Base-by-base conservation (phyloP, 2,888 invertebrate genomes). In the Sicus ferrugineus region DNA sequence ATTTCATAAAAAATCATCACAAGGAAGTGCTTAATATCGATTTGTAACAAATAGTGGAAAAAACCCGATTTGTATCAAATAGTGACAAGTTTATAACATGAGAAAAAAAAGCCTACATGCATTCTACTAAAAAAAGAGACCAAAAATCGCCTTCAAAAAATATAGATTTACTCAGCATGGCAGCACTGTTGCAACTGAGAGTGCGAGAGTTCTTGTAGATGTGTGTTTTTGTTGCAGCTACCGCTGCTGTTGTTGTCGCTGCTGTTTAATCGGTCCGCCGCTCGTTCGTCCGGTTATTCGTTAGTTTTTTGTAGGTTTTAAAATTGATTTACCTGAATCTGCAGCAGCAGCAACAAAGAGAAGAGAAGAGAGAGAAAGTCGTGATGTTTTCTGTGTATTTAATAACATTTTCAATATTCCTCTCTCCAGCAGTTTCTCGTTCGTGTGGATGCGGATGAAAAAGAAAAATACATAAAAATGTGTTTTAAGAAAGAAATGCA, bases 251-350 rank as follows among this genome's bases (percentile, higher is more conserved):
- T 68, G 69, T 42, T 61, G 54, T 30, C 52, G 61, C 68, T 59
- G 70, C 34, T 69, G 30, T 31, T 31, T 63, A 26, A 42, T 69
- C 63, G 26, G 23, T 64, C 19, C 14, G 21, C 58, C 65, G 54
- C 21, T 65, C 50, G 64, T 26, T 63, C 46, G 67, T 69, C 69
- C 54, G 58, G 67, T 69, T 63, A 67, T 66, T 69, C 63, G 59
- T 67, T 59, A 42, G 77, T 70, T 76, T 61, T 73, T 75, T 77
- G 77, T 72, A 73, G 73, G 75, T 78, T 78, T 77, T 11, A 31
- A 77, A 78, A 78, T 78, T 77, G 77, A 75, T 75, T 78, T 78
- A 78, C 71, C 76, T 78, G 75, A 75, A 74, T 77, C 74, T 76
- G 76, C 42, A 71, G 70, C 65, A 69, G 46, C 68, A 54, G 63